Conservation (phyloP, 2,888 invertebrate genomes). For the Parnassius glacialis region DNA sequence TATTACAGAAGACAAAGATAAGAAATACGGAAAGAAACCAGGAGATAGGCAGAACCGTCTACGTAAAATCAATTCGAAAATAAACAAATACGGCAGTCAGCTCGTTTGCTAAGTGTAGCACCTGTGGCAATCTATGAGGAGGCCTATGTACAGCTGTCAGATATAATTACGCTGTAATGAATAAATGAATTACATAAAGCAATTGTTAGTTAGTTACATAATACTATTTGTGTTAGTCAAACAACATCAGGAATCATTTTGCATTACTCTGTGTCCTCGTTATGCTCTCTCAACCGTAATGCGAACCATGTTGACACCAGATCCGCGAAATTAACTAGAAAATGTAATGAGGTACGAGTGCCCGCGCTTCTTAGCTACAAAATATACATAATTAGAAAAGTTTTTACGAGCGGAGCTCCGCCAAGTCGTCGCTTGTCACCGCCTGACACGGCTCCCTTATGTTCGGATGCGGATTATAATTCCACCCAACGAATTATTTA, state of each 20-base stretch:
- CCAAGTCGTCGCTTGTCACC: conserved; percentile 70
- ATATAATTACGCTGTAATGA: too few relatives aligned
- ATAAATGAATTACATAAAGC: too few relatives aligned
- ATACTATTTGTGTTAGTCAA: neutral
- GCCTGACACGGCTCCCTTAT: conserved; percentile 62
- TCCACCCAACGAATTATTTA: conserved; percentile 68
- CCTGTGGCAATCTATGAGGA: too few relatives aligned
- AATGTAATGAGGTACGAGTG: conserved; percentile 66
- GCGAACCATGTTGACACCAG: conserved; percentile 47
- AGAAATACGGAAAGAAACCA: too few relatives aligned
- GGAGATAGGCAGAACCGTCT: too few relatives aligned
- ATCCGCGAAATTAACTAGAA: conserved; percentile 71
- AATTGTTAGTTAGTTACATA: neutral
- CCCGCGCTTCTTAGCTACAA: conserved; percentile 67
- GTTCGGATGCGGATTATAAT: conserved; percentile 70
- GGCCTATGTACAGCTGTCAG: too few relatives aligned
- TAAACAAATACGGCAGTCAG: too few relatives aligned
- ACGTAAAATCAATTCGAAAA: too few relatives aligned
- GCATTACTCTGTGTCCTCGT: conserved; percentile 41
- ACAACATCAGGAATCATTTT: conserved; percentile 27
- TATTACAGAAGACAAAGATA: neutral
- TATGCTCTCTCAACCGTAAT: conserved; percentile 37
- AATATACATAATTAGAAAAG: conserved; percentile 80
- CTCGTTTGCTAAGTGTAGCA: too few relatives aligned
- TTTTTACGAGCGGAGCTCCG: conserved; percentile 72